Percentiles rank a stretch among this genome's conserved stretches.
phyloP scores from a whole-genome alignment of 2,113 vertebrate species.

The Penelope pileata region DNA sequence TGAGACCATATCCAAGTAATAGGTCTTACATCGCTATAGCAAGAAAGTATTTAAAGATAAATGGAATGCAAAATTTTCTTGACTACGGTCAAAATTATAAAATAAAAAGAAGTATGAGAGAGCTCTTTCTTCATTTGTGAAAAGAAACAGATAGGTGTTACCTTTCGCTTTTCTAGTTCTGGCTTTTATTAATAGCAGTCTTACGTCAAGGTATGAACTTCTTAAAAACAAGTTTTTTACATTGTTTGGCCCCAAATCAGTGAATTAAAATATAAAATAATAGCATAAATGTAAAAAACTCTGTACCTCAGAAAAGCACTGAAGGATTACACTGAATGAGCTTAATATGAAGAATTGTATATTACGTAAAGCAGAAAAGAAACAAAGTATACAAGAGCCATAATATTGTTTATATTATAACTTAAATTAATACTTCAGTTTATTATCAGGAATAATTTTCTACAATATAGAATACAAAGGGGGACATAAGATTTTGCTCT shows the following conservation, averaged over 20 bases:
- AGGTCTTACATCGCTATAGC: conserved; percentile 8
- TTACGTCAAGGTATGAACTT: not conserved
- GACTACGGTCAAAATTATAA: not conserved
- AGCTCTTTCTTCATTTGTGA: conserved; percentile 58
- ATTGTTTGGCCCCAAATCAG: not conserved
- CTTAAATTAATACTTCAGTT: conserved; percentile 11
- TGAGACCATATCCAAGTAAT: conserved; percentile 23
- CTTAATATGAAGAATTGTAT: conserved; percentile 35
- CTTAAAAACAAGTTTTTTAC: not conserved
- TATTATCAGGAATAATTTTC: not conserved
- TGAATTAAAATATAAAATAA: not conserved
- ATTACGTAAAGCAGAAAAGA: conserved; percentile 10
- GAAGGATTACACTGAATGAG: conserved; percentile 42
- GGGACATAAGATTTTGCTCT: not conserved
- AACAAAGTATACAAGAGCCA: conserved; percentile 20
- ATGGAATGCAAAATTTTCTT: conserved; percentile 31
- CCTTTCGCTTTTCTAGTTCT: not conserved
- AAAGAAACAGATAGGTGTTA: not conserved
- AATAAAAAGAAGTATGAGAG: conserved; percentile 47
- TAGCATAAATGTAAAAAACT: not conserved
- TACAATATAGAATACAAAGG: not conserved
- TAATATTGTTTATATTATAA: not conserved
- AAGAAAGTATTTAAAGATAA: conserved; percentile 33
- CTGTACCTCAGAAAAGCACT: conserved; percentile 1
- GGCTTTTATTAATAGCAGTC: not conserved